A percentile compares a stretch with the other conserved stretches of the same genome.
phyloP scores from a whole-genome alignment of 2,113 vertebrate genomes.

The Boulengeromyrus knoepffleri region DNA sequence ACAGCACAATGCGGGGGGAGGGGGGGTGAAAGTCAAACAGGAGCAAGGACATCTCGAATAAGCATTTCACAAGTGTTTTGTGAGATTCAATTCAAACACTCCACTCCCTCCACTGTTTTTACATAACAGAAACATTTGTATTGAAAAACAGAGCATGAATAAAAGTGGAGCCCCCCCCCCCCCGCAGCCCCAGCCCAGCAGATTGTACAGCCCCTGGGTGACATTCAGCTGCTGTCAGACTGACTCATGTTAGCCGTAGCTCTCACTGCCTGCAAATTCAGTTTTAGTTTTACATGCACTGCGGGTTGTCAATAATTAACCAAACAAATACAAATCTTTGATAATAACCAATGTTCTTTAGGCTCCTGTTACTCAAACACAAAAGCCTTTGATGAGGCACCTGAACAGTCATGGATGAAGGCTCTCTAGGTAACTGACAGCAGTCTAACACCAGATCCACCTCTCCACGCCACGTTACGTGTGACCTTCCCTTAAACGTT shows the following conservation, averaged over 20 bases:
- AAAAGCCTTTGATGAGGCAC: not conserved
- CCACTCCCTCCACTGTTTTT: not conserved
- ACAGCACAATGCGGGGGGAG: not conserved
- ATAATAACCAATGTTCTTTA: not conserved
- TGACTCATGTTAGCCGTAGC: not conserved
- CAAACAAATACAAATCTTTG: not conserved
- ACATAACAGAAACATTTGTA: not conserved
- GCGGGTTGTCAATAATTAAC: not conserved
- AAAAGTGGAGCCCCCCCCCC: not conserved
- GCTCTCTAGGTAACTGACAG: not conserved
- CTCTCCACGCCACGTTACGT: not conserved
- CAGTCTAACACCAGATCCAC: not conserved
- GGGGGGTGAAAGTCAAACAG: not conserved
- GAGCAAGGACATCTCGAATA: not conserved
- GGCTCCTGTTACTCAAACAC: not conserved
- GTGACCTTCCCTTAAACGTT: not conserved
- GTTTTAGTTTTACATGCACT: not conserved
- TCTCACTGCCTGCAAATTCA: not conserved
- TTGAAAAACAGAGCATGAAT: not conserved
- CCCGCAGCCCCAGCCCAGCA: not conserved
- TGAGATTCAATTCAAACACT: not conserved
- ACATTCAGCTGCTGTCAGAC: not conserved
- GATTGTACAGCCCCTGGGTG: not conserved
- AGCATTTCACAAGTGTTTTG: not conserved
- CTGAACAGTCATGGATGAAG: not conserved